phyloP scores from a whole-genome alignment of 2,888 invertebrate genomes.

The Spatulosminthurus flaviceps region DNA sequence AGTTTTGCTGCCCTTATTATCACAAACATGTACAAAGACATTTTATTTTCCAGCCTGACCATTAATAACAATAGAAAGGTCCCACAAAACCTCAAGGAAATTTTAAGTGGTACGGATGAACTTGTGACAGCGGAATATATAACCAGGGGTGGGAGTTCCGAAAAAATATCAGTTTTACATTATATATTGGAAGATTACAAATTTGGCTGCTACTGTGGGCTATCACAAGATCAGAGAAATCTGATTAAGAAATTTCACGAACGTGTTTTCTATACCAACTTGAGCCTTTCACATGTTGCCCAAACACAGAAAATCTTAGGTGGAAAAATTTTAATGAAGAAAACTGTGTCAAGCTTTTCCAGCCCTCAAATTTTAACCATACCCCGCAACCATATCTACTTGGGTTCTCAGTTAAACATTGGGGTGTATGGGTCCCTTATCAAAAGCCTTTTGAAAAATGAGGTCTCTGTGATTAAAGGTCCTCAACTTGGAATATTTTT shows the following conservation, averaged over 20 bases:
- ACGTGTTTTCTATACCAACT: neutral
- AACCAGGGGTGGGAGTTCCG: no score
- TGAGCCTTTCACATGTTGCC: neutral
- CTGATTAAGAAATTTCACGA: neutral
- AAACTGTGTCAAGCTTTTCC: neutral
- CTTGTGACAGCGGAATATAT: neutral
- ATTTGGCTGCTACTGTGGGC: neutral
- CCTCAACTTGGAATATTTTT: neutral
- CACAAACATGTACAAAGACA: neutral
- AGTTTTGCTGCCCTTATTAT: neutral
- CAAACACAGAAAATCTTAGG: neutral
- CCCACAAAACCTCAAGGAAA: neutral
- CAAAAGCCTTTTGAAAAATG: neutral
- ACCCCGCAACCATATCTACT: neutral
- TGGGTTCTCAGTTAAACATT: neutral
- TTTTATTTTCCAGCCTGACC: conserved; percentile 10
- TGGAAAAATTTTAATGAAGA: neutral
- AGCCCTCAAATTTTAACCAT: neutral
- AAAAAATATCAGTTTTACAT: no score
- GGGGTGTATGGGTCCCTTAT: neutral
- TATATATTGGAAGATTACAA: neutral
- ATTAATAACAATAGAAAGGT: neutral
- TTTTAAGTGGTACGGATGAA: neutral
- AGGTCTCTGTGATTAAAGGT: neutral
- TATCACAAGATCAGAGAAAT: neutral